phyloP scores from a whole-genome alignment of 2,113 vertebrate genomes.

The Chiloscyllium plagiosum region DNA sequence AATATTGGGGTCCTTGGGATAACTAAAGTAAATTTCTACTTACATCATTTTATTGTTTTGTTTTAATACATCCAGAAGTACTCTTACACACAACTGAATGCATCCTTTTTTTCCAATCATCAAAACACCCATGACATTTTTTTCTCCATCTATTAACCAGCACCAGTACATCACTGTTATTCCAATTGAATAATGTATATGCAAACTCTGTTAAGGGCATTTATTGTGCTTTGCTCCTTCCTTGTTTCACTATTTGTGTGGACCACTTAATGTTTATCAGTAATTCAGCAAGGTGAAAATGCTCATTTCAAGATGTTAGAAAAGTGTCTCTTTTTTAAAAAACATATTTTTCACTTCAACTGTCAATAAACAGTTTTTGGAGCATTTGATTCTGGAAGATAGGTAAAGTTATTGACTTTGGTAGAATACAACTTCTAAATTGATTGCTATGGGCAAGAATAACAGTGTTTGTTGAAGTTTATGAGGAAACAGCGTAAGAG shows the following conservation, averaged over 20 bases:
- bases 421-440: not conserved
- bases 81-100: no score
- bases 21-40: conserved; percentile 58
- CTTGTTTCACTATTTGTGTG: not conserved
- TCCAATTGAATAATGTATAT: no score
- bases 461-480: no score
- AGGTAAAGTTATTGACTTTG: not conserved
- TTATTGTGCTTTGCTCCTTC: not conserved
- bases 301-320: not conserved
- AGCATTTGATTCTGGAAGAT: not conserved
- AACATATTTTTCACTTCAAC: not conserved
- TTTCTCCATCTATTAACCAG: no score
- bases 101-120: no score
- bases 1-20: conserved; percentile 73
- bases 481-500: no score
- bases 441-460: not conserved
- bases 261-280: not conserved
- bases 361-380: not conserved
- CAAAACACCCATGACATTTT: no score
- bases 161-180: no score
- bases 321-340: not conserved
- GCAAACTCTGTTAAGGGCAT: no score
- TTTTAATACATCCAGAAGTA: not conserved
- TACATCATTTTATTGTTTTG: not conserved
- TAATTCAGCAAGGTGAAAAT: not conserved